Conservation (phyloP, 2,888 invertebrate genomes). For the Lithophane leautieri region DNA sequence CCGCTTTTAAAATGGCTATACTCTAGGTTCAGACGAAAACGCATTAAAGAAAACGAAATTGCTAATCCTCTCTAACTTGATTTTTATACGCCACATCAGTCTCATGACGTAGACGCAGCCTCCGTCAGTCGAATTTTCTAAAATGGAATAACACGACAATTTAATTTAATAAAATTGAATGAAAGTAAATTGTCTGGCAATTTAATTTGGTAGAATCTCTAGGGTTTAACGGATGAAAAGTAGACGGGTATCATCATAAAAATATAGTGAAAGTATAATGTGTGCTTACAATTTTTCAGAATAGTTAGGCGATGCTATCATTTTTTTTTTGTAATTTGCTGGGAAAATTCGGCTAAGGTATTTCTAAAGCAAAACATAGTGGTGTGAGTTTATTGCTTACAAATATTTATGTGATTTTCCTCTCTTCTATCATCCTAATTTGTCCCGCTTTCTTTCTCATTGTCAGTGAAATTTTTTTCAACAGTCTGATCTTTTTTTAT, state of each 20-base stretch:
- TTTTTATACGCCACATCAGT: slow-evolving; percentile 40
- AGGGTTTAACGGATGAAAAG: slow-evolving; percentile 39
- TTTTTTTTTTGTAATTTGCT: no score
- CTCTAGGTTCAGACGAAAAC: background rate
- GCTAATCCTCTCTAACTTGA: slow-evolving; percentile 38
- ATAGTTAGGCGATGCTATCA: background rate
- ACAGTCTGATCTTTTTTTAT: background rate
- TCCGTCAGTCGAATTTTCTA: slow-evolving; percentile 42
- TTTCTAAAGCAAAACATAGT: background rate
- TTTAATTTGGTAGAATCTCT: slow-evolving; percentile 49
- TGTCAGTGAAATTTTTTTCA: background rate
- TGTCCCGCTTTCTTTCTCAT: background rate
- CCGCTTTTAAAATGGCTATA: background rate
- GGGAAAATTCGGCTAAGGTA: background rate
- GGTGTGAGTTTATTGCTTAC: background rate
- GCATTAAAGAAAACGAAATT: slow-evolving; percentile 23
- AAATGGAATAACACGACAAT: slow-evolving; percentile 56
- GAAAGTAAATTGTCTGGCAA: slow-evolving; percentile 56
- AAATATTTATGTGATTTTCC: no score
- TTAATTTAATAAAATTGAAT: slow-evolving; percentile 60
- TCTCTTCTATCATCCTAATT: background rate
- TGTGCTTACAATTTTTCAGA: background rate
- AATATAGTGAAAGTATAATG: background rate
- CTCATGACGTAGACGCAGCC: slow-evolving; percentile 21
- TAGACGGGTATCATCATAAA: slow-evolving; percentile 12